phyloP scores from a whole-genome alignment of 2,888 invertebrate species.

The Herminia tarsipennalis region DNA sequence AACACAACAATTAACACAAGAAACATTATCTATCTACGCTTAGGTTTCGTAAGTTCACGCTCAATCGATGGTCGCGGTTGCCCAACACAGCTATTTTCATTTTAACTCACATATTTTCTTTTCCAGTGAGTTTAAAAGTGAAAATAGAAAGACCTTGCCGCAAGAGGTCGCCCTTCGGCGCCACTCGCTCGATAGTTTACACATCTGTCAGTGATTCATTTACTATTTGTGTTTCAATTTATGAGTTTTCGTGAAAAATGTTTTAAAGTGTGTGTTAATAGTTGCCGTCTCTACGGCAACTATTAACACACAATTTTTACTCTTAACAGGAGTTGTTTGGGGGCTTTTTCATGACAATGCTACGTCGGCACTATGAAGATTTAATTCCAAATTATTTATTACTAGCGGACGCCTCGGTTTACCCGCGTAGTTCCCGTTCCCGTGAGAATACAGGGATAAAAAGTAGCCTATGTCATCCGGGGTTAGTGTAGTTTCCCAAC shows the following conservation, averaged over 20 bases:
- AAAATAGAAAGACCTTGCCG: constrained; percentile 21
- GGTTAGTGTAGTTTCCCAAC: too few species aligned
- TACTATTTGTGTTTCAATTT: not conserved
- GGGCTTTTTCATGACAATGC: too few species aligned
- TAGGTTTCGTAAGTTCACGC: constrained; percentile 7
- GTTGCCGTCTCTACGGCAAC: not conserved
- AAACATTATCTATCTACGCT: not conserved
- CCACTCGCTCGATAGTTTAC: constrained; percentile 6
- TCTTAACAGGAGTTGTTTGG: too few species aligned
- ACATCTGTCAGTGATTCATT: constrained; percentile 11
- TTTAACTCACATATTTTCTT: constrained; percentile 8
- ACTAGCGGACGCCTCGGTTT: too few species aligned
- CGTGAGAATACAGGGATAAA: too few species aligned
- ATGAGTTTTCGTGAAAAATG: not conserved
- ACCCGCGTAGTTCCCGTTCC: too few species aligned
- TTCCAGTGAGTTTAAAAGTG: constrained; percentile 1
- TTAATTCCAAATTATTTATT: too few species aligned
- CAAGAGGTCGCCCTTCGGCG: constrained; percentile 20
- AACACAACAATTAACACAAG: not conserved
- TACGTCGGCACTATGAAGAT: too few species aligned
- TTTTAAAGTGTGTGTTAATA: not conserved
- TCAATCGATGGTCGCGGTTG: constrained; percentile 7
- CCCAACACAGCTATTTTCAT: constrained; percentile 8
- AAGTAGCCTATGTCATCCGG: too few species aligned
- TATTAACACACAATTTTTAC: too few species aligned